phyloP scores from a whole-genome alignment of 92 coral and sea anemone genomes.

The Porites divaricata region DNA sequence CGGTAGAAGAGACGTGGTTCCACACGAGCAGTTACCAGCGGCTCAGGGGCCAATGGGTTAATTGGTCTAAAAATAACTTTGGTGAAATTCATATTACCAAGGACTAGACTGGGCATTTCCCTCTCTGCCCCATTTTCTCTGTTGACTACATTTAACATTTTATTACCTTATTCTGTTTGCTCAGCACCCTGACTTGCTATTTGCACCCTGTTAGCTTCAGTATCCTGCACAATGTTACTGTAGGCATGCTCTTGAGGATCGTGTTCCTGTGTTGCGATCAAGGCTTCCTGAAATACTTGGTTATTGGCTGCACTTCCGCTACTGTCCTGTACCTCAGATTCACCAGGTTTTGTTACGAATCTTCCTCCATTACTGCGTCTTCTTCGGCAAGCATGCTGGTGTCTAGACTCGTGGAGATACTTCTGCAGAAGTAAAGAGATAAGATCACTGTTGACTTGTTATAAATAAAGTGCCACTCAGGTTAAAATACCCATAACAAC shows the following conservation, averaged over 20 bases:
- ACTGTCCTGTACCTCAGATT: neutral
- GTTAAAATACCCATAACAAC: no score
- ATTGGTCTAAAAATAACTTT: no score
- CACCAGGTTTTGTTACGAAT: slow-evolving; percentile 88
- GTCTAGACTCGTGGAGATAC: slow-evolving; percentile 99
- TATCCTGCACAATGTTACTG: slow-evolving; percentile 17
- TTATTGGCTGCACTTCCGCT: neutral
- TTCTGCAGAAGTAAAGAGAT: slow-evolving; percentile 55
- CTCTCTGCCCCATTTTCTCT: no score
- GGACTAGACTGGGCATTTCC: no score
- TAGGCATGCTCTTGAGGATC: slow-evolving; percentile 42
- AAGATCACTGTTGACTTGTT: neutral
- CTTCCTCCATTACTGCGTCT: slow-evolving; percentile 97
- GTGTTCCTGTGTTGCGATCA: slow-evolving; percentile 38
- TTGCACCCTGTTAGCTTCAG: slow-evolving; percentile 38
- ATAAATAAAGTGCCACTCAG: neutral
- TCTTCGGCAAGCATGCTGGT: slow-evolving; percentile 98
- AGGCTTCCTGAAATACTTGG: slow-evolving; percentile 41
- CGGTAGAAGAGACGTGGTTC: no score
- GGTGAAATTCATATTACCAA: no score
- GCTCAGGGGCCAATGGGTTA: no score
- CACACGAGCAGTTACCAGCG: no score
- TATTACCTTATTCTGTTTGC: slow-evolving; percentile 35
- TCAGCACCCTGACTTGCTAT: slow-evolving; percentile 28
- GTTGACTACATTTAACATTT: no score